Base-by-base conservation (phyloP, 2,888 invertebrate genomes). In the Coecobrya sp. region DNA sequence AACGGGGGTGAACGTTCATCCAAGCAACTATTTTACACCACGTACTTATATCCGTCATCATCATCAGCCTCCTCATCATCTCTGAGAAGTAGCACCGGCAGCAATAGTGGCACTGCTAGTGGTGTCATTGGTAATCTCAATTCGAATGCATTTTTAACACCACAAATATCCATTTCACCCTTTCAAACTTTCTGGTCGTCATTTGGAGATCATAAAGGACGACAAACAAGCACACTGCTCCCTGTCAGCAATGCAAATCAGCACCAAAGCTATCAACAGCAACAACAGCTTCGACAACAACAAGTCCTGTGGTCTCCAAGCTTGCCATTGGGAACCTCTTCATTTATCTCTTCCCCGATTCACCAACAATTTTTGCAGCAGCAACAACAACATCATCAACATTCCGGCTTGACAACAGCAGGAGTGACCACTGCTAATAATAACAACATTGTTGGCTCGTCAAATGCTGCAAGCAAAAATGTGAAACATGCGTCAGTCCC, bases 1-100 rank as follows among this genome's bases (percentile, higher is more conserved):
- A 62, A 86, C 62, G 91, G 91, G 70, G 86, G 86, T 81, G 91
- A 91, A 65, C 91, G 91, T 27, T 86, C 86, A 52, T 79, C 91
- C n/a, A 91, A 91, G 42, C 91, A 91, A 36, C 86, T 91, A n/a
- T 91, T 91, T 82, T 91, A 91, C 86, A 91, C 91, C 81, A 91
- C 91, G 4, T 91, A 91, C 55, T 86, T 91, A 55, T 91, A 91
- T 62, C 91, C 91, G 16, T 86, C 91, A 52, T 88, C 88, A 22
- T 88, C 88, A 62, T 86, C 82, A 25, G n/a, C 27, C 25, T 85
- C 86, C 16, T 87, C 87, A 65, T n/a, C 73, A 45, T 52, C 76
- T 16, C 30, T 86, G n/a, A 65, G 76, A 73, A 91, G 65, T 59
- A 45, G 79, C n/a, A 55, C 55, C 22, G 36, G 79, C n/a, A 55